phyloP scores from a whole-genome alignment of 1,140 invertebrate species.

The Batillaria attramentaria region DNA sequence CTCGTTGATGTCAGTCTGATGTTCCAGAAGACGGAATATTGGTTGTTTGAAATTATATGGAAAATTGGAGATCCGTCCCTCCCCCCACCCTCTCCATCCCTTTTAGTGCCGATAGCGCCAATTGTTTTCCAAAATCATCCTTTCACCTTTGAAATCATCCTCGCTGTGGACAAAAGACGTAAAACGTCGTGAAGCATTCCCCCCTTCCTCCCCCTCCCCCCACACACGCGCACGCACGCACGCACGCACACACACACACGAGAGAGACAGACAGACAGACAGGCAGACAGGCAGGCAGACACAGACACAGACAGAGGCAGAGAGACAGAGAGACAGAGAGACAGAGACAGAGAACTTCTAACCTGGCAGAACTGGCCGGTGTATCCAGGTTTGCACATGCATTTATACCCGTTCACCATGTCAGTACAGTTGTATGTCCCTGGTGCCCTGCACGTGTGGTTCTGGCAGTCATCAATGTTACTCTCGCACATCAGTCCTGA shows the following conservation, averaged over 20 bases:
- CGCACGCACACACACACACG: constrained; percentile 12
- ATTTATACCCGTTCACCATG: constrained; percentile 38
- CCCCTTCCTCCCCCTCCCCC: not conserved
- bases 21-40: not conserved
- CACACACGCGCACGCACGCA: not conserved
- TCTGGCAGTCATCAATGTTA: not conserved
- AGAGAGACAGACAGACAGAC: constrained; percentile 8
- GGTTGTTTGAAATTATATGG: too few relatives aligned
- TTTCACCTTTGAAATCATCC: too few relatives aligned
- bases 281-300: not conserved
- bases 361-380: constrained; percentile 50
- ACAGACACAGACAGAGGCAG: too few relatives aligned
- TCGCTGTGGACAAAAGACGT: too few relatives aligned
- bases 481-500: not conserved
- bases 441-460: not conserved
- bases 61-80: too few relatives aligned
- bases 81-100: too few relatives aligned
- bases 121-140: not conserved
- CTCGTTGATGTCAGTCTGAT: constrained; percentile 58
- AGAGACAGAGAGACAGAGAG: constrained; percentile 11
- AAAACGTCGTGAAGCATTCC: not conserved
- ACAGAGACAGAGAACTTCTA: constrained; percentile 1
- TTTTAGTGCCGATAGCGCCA: too few relatives aligned
- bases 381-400: constrained; percentile 48
- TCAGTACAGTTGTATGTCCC: constrained; percentile 18